Base-by-base conservation (phyloP, 2,113 vertebrate genomes). In the Cryptotis parvus region DNA sequence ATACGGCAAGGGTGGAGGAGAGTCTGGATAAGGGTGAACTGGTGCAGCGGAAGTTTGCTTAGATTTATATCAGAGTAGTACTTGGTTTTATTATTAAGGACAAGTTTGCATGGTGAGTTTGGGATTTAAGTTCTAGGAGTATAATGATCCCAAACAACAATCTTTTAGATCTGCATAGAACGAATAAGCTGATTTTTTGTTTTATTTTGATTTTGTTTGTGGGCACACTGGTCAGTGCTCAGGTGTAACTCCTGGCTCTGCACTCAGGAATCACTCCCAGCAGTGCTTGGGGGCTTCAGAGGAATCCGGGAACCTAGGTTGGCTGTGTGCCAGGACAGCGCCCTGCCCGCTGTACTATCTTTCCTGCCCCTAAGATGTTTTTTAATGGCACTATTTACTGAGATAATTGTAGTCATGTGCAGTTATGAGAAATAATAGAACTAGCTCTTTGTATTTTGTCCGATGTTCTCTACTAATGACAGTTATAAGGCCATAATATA, bases 381-480 rank as follows among this genome's bases (percentile, higher is more conserved):
- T n/a, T n/a, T n/a, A 80, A 15, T 91, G 41, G 74, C 18, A 74
- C 66, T 35, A 80, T 86, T 66, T 75, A 68, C 35, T 55, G 35
- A 81, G 43, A 58, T 86, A 80, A 73, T 55, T 91, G 14, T 85
- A 72, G 33, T 61, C 27, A 85, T 10, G 9, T 73, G 27, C 9
- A 65, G 0, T 84, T 83, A 9, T 89, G 41, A 90, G 72, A 84
- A 84, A 76, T 83, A 83, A 39, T 18, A 76, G 52, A 45, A 43
- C 45, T 69, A 35, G 22, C 24, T 11, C 43, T 77, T 24, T 43
- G 24, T 16, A 69, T 58, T 83, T 58, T n/a, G 61, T 37, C 22
- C 4, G 18, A 33, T 52, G 65, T 83, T 75, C n/a, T 68, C 15
- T 12, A 22, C 22, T 90, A 35, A 6, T 76, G 49, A 43, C 29